Evolutionary conservation across 2,888 invertebrate species (phyloP).

Genomic region (Tetragnatha montana): DNA sequence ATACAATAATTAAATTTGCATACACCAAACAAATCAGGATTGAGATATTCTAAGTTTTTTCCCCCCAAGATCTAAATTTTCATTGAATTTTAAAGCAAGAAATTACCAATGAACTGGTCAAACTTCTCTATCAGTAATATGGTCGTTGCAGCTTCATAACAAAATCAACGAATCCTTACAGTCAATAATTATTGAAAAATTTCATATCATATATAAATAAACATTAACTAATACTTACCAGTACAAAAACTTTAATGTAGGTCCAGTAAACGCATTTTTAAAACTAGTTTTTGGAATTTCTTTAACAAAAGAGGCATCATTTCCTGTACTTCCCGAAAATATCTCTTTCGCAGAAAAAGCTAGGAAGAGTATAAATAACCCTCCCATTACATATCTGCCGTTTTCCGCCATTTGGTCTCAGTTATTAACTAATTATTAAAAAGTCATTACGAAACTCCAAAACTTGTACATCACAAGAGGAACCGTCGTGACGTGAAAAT

Average conservation of each 20-base stretch:
- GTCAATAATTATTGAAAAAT: no score
- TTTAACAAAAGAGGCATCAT: slow-evolving; percentile 74
- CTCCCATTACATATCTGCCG: slow-evolving; percentile 58
- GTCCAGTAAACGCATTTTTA: slow-evolving; percentile 83
- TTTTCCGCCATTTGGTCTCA: slow-evolving; percentile 56
- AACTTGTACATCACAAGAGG: not conserved
- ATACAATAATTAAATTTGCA: no score
- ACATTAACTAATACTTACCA: slow-evolving; percentile 81
- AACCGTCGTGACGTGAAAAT: not conserved
- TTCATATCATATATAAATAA: no score
- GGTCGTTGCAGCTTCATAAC: no score
- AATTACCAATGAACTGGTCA: no score
- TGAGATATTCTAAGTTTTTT: no score
- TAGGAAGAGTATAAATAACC: slow-evolving; percentile 64
- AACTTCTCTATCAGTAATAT: no score
- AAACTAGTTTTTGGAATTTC: slow-evolving; percentile 84
- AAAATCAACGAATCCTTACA: no score
- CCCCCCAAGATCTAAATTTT: no score
- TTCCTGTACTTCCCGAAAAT: slow-evolving; percentile 45
- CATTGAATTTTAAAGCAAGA: no score
- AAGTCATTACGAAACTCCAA: slow-evolving; percentile 44
- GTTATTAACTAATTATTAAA: slow-evolving; percentile 9
- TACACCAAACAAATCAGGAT: no score
- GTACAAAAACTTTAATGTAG: slow-evolving; percentile 89
- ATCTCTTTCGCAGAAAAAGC: slow-evolving; percentile 66